These are phyloP conservation scores for Antheraea assamensis DNA, from an alignment of 2,888 invertebrate species.

Conservation along the genomic window DNA sequence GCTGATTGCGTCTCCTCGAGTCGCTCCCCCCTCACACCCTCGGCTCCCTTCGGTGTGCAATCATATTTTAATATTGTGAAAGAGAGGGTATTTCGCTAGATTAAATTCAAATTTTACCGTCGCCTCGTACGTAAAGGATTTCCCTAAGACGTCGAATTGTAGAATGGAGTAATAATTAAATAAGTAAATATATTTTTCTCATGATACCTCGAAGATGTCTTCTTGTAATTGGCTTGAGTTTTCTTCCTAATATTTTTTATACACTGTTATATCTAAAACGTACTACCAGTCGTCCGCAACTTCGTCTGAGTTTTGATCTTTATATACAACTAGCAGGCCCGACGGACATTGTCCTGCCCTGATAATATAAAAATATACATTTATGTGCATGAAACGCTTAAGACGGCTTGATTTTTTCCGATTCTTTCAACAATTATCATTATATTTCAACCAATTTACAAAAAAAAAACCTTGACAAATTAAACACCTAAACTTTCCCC, in stretches of 20 bases:
- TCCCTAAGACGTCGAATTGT: constrained; percentile 23
- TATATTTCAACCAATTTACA: too few relatives aligned
- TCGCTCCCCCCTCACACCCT: constrained; percentile 15
- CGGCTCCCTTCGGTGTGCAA: constrained; percentile 46
- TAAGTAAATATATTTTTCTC: constrained; percentile 21
- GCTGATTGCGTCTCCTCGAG: constrained; percentile 68
- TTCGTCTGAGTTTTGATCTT: background rate
- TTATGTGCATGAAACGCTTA: too few relatives aligned
- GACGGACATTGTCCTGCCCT: too few relatives aligned
- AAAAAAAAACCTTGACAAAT: too few relatives aligned
- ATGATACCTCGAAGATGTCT: background rate
- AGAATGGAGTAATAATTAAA: constrained; percentile 29
- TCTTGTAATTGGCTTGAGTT: too few relatives aligned
- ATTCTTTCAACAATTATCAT: too few relatives aligned
- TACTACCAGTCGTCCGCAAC: background rate
- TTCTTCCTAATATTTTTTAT: too few relatives aligned
- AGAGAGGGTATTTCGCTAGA: constrained; percentile 66
- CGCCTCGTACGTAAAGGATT: constrained; percentile 30
- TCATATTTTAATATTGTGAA: constrained; percentile 79
- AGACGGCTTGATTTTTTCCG: too few relatives aligned
- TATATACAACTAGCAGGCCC: too few relatives aligned
- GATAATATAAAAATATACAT: too few relatives aligned
- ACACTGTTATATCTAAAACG: too few relatives aligned
- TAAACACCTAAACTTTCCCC: too few relatives aligned
- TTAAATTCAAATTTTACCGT: constrained; percentile 64